phyloP scores from a whole-genome alignment of 2,113 vertebrate species.

The Donacobius atricapilla region DNA sequence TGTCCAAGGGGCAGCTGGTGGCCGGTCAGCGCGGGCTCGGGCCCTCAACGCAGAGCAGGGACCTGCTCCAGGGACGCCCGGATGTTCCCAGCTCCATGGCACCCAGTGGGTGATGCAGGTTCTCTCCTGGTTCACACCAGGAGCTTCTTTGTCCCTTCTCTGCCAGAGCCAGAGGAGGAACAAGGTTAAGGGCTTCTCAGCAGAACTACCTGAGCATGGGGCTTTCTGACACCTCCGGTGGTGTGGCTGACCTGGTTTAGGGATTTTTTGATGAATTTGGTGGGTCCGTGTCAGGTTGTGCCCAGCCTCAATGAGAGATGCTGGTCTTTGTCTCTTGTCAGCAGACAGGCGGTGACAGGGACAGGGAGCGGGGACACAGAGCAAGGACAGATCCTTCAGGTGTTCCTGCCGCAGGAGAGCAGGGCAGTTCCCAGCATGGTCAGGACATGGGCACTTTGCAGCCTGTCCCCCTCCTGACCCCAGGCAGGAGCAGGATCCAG shows the following conservation, averaged over 20 bases:
- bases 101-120: too few species aligned
- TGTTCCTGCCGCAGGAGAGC: neutral
- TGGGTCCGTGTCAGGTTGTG: neutral
- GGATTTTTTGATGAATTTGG: neutral
- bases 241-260: neutral
- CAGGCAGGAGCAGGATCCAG: neutral
- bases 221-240: neutral
- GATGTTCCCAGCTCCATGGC: neutral
- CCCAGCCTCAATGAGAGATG: neutral
- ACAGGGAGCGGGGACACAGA: neutral
- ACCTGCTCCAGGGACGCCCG: neutral
- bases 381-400: neutral
- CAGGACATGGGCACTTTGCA: neutral
- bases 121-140: neutral
- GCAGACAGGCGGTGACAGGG: neutral
- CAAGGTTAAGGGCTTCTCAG: neutral
- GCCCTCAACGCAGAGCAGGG: neutral
- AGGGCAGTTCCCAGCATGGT: neutral
- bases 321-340: neutral
- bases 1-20: neutral
- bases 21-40: neutral
- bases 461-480: neutral
- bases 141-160: neutral
- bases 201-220: accelerated
- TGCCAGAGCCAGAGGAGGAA: neutral